Percentiles rank a stretch among this genome's conserved stretches.
These are phyloP conservation scores for Chionoecetes opilio DNA, from an alignment of 1,140 invertebrate species.

Conservation along the genomic window DNA sequence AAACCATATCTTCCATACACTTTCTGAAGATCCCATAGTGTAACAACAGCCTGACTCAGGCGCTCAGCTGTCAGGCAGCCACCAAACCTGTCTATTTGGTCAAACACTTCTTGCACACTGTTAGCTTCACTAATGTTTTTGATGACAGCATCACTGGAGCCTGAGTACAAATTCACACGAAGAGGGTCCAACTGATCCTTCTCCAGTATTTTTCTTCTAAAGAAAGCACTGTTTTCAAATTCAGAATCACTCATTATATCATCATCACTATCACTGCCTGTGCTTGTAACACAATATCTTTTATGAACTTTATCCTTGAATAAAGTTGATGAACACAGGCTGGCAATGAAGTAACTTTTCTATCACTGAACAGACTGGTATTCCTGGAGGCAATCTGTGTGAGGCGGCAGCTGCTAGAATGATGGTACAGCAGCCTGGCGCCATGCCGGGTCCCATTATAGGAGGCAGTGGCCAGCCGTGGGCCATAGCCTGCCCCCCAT, in stretches of 20 bases:
- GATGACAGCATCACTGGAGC: conserved; percentile 54
- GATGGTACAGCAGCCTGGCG: neutral
- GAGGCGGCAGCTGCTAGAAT: neutral
- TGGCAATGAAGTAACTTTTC: neutral
- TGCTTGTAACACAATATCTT: conserved; percentile 35
- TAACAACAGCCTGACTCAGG: conserved; percentile 64
- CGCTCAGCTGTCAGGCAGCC: conserved; percentile 42
- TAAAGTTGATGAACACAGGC: neutral
- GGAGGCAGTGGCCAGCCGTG: neutral
- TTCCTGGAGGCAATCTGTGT: neutral
- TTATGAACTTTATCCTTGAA: neutral
- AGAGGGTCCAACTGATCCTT: conserved; percentile 57
- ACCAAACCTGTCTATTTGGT: conserved; percentile 43
- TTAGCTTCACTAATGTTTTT: conserved; percentile 54
- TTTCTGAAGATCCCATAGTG: conserved; percentile 72
- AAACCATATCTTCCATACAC: conserved; percentile 61
- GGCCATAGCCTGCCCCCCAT: neutral
- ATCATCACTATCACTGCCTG: conserved; percentile 28
- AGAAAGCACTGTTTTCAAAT: conserved; percentile 45
- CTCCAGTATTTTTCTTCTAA: conserved; percentile 31
- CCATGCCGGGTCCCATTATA: neutral
- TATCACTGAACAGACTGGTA: neutral
- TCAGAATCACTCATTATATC: conserved; percentile 67
- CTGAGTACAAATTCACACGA: conserved; percentile 51
- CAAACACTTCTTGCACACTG: conserved; percentile 76